These are phyloP conservation scores for Branchipolynoe longqiensis DNA, from an alignment of 2,888 invertebrate genomes.

Conservation along the genomic window DNA sequence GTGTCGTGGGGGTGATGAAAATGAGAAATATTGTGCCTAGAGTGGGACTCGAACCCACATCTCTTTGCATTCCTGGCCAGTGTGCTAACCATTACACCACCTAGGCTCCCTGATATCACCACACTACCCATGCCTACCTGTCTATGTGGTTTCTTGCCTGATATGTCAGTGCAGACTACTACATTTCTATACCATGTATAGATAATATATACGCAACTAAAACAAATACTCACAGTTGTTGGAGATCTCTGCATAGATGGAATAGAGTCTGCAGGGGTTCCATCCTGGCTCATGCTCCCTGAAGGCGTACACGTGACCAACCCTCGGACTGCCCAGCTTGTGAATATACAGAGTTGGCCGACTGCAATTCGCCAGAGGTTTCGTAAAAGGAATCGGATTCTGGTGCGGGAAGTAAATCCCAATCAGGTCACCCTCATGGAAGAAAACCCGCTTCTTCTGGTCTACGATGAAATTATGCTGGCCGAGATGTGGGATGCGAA, in stretches of 20 bases:
- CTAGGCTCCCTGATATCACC: too few relatives aligned
- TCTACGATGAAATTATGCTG: constrained; percentile 36
- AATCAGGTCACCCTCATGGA: constrained; percentile 59
- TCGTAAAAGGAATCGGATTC: constrained; percentile 59
- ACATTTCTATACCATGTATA: too few relatives aligned
- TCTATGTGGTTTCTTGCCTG: too few relatives aligned
- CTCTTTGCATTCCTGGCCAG: too few relatives aligned
- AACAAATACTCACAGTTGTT: constrained; percentile 53
- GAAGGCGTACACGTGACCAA: constrained; percentile 49
- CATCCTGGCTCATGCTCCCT: constrained; percentile 53
- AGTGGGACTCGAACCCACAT: too few relatives aligned
- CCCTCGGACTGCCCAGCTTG: background rate
- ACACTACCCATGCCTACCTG: too few relatives aligned
- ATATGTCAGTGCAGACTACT: too few relatives aligned
- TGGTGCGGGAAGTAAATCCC: constrained; percentile 55
- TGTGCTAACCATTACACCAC: too few relatives aligned
- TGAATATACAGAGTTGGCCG: constrained; percentile 52
- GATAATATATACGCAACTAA: background rate
- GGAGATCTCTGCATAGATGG: constrained; percentile 57
- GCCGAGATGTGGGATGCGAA: constrained; percentile 22
- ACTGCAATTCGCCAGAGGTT: constrained; percentile 16
- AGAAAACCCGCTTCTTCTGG: constrained; percentile 27
- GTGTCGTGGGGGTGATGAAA: too few relatives aligned
- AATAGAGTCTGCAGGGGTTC: constrained; percentile 59
- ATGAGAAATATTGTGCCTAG: too few relatives aligned